Conservation (phyloP, 2,113 vertebrate species). For the Ailurus styani region DNA sequence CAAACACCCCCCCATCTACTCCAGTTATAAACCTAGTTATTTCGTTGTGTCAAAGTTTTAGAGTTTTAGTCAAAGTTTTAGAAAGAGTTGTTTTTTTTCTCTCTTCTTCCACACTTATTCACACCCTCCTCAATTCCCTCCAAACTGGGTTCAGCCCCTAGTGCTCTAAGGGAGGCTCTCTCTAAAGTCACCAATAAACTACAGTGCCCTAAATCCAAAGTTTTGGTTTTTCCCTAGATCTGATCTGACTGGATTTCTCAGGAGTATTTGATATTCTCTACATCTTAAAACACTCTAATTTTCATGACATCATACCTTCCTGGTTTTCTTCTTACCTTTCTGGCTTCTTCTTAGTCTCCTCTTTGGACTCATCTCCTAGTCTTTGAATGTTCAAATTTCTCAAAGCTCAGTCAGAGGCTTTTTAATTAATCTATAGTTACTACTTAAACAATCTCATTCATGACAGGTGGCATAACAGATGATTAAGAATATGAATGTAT, state of each 20-base stretch:
- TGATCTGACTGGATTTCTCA: background rate
- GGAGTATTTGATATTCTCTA: background rate
- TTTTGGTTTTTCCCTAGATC: background rate
- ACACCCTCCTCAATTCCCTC: background rate
- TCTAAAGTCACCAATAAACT: background rate
- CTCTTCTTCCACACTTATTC: background rate
- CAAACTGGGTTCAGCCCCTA: background rate
- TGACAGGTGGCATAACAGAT: background rate
- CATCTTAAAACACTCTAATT: background rate
- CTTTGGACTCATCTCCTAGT: background rate
- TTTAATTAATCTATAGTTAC: background rate
- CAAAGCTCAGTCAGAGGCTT: background rate
- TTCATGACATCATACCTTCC: background rate
- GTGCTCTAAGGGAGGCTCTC: background rate
- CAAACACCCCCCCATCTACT: background rate
- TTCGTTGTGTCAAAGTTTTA: too few relatives aligned
- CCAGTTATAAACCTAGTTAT: background rate
- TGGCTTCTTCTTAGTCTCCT: background rate
- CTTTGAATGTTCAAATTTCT: background rate
- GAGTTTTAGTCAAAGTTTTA: background rate
- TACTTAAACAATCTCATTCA: background rate
- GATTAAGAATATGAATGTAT: background rate
- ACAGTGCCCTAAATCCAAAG: background rate
- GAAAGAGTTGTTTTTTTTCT: background rate
- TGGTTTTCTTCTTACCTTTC: background rate